A percentile compares a stretch with the other conserved stretches of the same genome.
Evolutionary conservation across 2,888 invertebrate species (phyloP).

Genomic region (Drosophila bunnanda): DNA sequence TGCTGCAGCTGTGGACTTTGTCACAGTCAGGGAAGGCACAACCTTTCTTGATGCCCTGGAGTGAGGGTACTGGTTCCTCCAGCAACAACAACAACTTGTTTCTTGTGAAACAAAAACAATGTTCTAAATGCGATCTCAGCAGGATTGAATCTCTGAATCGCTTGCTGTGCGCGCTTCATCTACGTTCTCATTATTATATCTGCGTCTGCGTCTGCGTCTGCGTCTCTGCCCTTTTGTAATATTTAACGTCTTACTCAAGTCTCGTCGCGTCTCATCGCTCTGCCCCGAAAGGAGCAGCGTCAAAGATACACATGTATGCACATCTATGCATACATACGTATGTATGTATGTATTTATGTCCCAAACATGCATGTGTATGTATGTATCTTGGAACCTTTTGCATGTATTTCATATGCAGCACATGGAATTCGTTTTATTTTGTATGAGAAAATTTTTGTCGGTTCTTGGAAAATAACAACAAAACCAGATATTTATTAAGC

Average conservation of each 20-base stretch:
- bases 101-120: constrained; percentile 13
- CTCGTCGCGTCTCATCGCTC: constrained; percentile 49
- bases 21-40: constrained; percentile 4
- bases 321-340: not conserved
- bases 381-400: constrained; percentile 29
- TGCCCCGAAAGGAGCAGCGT: constrained; percentile 24
- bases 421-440: constrained; percentile 65
- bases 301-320: not conserved
- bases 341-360: constrained; percentile 1
- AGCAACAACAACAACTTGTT: constrained; percentile 7
- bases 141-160: constrained; percentile 47
- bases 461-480: constrained; percentile 65
- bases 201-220: constrained; percentile 28
- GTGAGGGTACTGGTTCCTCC: not conserved
- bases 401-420: constrained; percentile 13
- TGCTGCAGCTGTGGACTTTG: constrained; percentile 9
- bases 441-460: constrained; percentile 64
- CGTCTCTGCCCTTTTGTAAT: constrained; percentile 71
- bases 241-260: constrained; percentile 78
- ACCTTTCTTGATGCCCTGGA: constrained; percentile 10
- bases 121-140: constrained; percentile 43
- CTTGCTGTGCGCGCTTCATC: constrained; percentile 47
- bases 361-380: not conserved
- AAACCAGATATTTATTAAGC: constrained; percentile 60
- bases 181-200: constrained; percentile 44